Evolutionary conservation across 1,140 invertebrate genomes (phyloP).

Genomic region (Halotydeus destructor): DNA sequence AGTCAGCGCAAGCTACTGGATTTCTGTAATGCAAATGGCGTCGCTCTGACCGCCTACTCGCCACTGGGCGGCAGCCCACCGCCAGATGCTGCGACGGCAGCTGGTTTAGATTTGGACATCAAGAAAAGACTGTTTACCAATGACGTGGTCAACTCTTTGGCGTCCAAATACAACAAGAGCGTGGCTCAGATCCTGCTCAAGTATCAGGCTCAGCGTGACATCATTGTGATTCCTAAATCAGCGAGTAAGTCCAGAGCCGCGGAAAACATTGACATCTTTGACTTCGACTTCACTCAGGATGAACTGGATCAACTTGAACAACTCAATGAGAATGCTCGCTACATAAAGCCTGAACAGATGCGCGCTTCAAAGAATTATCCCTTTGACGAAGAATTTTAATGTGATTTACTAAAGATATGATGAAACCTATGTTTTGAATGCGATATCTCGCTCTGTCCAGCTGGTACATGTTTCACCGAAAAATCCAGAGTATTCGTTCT

Average conservation of each 20-base stretch:
- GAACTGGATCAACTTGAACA: conserved; percentile 21
- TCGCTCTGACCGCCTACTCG: conserved; percentile 23
- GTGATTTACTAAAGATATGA: no score
- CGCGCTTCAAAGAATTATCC: conserved; percentile 8
- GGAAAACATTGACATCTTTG: conserved; percentile 44
- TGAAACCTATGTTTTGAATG: no score
- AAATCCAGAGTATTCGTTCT: no score
- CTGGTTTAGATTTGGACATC: no score
- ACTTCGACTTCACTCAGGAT: conserved; percentile 42
- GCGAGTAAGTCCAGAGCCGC: conserved; percentile 39
- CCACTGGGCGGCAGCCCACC: conserved; percentile 19
- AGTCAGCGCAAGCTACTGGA: conserved; percentile 19
- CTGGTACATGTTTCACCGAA: no score
- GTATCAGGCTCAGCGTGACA: conserved; percentile 43
- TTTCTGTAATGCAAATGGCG: conserved; percentile 20
- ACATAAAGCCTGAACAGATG: not conserved
- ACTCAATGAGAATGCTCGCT: conserved; percentile 1
- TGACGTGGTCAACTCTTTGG: conserved; percentile 36
- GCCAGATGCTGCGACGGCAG: not conserved
- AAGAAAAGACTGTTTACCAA: conserved; percentile 29
- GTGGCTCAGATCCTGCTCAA: conserved; percentile 34
- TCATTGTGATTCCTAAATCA: conserved; percentile 54
- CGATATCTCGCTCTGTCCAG: no score
- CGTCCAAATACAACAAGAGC: conserved; percentile 42
- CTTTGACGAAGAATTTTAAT: conserved; percentile 10